Base-by-base conservation (phyloP, 1,140 invertebrate genomes). In the Leptinotarsa texana region DNA sequence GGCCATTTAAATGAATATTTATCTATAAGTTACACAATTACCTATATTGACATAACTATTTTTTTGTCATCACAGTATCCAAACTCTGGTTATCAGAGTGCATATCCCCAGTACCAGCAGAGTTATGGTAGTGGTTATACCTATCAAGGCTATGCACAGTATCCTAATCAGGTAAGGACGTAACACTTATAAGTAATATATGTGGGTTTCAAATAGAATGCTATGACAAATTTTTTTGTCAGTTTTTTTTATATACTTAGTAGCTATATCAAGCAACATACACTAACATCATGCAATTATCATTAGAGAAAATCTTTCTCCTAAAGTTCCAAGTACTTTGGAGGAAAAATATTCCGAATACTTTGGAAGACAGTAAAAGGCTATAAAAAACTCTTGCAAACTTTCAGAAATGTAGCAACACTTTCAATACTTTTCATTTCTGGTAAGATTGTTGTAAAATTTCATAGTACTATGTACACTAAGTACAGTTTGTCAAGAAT, bases 41-140 rank as follows among this genome's bases (percentile, higher is more conserved):
- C 0, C 61, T n/a, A 18, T 62, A 62, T 21, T 62, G 15, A 62
- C 2, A 18, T n/a, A 62, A 62, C 17, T 71, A 8, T 74, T 8
- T 57, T n/a, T 67, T 42, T 78, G 77, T 75, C 75, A 62, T 75
- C 22, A 22, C 79, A 80, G 71, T 80, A 80, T 73, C 73, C 78
- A 33, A 71, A 73, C 27, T 74, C 77, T 57, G 76, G 74, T 33
- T 80, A 80, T 63, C 76, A 75, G 57, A 78, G 69, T 76, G 63
- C 73, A 4, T 80, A 80, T 69, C 62, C 74, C 63, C 72, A 75
- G 68, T 80, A 80, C 63, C 75, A 69, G 17, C 75, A 77, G 62
- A 78, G 74, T 74, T 80, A 80, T 73, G 72, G 61, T 68, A 61
- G 69, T 47, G 33, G 48, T 72, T 74, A 74, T 62, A 63, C 57